Evolutionary conservation across 2,888 invertebrate genomes (phyloP).

Genomic region (Torymus aiolomorphi): DNA sequence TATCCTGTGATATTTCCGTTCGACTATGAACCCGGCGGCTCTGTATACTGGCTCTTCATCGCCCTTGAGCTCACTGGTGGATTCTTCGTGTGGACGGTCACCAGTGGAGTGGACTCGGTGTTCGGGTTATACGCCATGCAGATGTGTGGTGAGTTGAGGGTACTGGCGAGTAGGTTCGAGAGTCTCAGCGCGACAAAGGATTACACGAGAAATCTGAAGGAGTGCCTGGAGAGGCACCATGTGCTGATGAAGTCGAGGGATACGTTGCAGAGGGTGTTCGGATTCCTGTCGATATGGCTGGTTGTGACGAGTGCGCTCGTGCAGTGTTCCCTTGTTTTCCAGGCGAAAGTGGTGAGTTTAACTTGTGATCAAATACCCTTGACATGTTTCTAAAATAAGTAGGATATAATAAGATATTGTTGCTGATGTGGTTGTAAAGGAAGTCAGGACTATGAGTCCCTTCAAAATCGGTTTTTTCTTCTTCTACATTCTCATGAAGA

Average conservation of each 20-base stretch:
- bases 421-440: no score
- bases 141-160: conserved; percentile 9
- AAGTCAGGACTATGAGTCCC: no score
- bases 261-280: conserved; percentile 61
- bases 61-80: neutral
- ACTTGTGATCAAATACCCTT: neutral
- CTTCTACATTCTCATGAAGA: conserved; percentile 44
- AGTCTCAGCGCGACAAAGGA: neutral
- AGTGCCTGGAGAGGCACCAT: conserved; percentile 56
- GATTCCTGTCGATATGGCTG: conserved; percentile 61
- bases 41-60: neutral
- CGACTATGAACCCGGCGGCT: neutral
- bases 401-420: no score
- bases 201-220: neutral
- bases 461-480: neutral
- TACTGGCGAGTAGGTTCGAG: conserved; percentile 6
- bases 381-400: no score
- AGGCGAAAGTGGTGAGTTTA: conserved; percentile 43
- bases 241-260: conserved; percentile 56
- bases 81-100: neutral
- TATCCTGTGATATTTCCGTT: conserved; percentile 1
- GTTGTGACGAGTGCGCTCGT: conserved; percentile 60
- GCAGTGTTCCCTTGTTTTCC: conserved; percentile 63
- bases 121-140: conserved; percentile 5
- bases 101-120: conserved; percentile 4